A percentile compares a stretch with the other conserved stretches of the same genome.
Conservation (phyloP, 2,888 invertebrate genomes). For the Lasioglossum morio region DNA sequence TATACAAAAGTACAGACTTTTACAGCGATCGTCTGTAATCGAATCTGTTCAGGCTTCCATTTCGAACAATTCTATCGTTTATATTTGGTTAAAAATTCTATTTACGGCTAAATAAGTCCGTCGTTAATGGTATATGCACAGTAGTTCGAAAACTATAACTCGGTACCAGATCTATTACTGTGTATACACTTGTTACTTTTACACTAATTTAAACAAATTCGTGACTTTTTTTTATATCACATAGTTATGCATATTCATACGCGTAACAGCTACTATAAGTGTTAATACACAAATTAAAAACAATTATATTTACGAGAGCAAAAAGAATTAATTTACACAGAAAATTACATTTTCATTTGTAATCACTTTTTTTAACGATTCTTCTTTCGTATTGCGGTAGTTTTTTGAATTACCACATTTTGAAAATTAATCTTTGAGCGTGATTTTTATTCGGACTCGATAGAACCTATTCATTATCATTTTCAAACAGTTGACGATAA, state of each 20-base stretch:
- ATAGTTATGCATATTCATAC: not conserved
- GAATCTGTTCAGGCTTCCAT: not conserved
- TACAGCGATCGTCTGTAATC: not conserved
- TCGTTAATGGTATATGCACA: slow-evolving; percentile 21
- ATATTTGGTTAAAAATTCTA: slow-evolving; percentile 15
- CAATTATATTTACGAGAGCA: not conserved
- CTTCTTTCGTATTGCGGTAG: not conserved
- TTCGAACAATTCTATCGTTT: slow-evolving; percentile 14
- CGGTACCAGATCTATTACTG: not conserved
- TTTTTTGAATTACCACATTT: not conserved
- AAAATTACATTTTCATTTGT: not conserved
- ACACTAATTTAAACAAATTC: slow-evolving; percentile 11
- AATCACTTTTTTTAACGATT: not conserved
- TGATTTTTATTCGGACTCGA: not conserved
- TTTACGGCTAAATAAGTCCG: not conserved
- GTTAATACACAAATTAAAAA: slow-evolving; percentile 13
- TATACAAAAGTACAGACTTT: not conserved
- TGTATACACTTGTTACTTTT: slow-evolving; percentile 15
- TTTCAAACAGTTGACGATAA: not conserved
- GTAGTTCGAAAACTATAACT: slow-evolving; percentile 14
- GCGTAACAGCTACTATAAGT: not conserved
- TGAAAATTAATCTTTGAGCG: not conserved
- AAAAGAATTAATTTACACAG: not conserved
- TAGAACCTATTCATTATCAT: not conserved
- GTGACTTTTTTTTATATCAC: slow-evolving; percentile 8